Conservation (phyloP, 1,140 invertebrate species). For the Aphelinus certus region DNA sequence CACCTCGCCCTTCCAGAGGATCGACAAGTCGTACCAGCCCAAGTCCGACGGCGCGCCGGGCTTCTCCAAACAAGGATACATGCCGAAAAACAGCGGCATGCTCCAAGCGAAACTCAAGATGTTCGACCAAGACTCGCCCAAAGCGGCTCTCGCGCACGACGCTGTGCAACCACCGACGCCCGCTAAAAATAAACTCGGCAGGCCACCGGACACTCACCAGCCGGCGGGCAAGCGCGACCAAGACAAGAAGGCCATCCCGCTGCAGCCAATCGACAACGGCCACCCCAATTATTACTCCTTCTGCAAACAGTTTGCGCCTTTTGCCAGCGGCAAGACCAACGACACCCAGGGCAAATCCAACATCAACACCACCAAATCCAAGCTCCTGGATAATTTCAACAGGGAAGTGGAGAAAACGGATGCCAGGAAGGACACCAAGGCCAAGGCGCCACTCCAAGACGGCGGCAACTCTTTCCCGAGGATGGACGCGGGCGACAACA, state of each 20-base stretch:
- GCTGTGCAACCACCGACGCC: neutral
- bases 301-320: slow-evolving; percentile 52
- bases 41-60: slow-evolving; percentile 37
- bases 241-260: slow-evolving; percentile 12
- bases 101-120: slow-evolving; percentile 58
- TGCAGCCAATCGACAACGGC: slow-evolving; percentile 44
- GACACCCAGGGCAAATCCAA: neutral
- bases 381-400: slow-evolving; percentile 4
- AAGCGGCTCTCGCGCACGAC: neutral
- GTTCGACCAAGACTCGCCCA: slow-evolving; percentile 51
- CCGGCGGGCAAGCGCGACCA: slow-evolving; percentile 13
- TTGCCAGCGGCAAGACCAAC: slow-evolving; percentile 25
- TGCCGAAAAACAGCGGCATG: slow-evolving; percentile 47
- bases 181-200: slow-evolving; percentile 19
- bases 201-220: slow-evolving; percentile 38
- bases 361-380: slow-evolving; percentile 11
- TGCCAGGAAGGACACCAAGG: neutral
- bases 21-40: slow-evolving; percentile 47
- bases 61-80: slow-evolving; percentile 46
- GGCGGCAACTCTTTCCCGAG: neutral
- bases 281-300: slow-evolving; percentile 51
- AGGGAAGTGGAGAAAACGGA: neutral
- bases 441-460: neutral
- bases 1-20: slow-evolving; percentile 59
- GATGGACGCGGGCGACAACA: neutral